Percentiles rank a stretch among this genome's conserved stretches.
These are phyloP conservation scores for Panthera uncia DNA, from an alignment of 2,113 vertebrate species.

Conservation along the genomic window DNA sequence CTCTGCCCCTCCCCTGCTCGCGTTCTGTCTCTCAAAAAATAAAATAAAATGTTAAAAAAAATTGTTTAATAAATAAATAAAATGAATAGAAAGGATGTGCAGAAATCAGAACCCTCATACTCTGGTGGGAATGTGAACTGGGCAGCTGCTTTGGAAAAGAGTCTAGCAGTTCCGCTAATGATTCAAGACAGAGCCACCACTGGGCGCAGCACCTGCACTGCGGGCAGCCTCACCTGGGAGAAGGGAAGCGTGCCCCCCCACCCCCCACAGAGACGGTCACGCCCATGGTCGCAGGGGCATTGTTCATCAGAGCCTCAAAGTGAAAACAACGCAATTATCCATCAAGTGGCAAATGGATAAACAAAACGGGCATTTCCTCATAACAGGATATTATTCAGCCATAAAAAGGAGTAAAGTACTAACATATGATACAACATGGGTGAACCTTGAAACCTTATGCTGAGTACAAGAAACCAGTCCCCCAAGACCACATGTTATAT, in stretches of 20 bases:
- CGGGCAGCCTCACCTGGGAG: neutral
- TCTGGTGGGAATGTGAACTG: neutral
- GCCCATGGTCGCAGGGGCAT: fast-evolving
- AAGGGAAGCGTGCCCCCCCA: neutral
- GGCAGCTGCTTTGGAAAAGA: neutral
- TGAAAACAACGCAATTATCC: neutral
- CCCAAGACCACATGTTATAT: neutral
- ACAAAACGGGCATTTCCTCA: neutral
- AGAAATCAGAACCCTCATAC: neutral
- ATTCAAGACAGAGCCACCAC: neutral
- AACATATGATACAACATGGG: fast-evolving
- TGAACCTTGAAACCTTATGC: neutral
- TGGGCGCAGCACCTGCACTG: neutral
- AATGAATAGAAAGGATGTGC: neutral
- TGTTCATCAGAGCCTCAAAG: neutral
- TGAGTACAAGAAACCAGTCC: neutral
- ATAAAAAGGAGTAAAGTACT: neutral
- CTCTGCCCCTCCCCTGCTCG: too few relatives aligned
- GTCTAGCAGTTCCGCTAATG: neutral
- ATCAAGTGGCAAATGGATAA: neutral
- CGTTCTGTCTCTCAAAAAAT: too few relatives aligned
- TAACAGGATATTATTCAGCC: neutral
- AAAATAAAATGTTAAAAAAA: too few relatives aligned
- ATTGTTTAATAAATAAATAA: too few relatives aligned
- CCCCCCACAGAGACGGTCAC: neutral